Evolutionary conservation across 2,113 vertebrate genomes (phyloP).

Genomic region (Serilophus lunatus): DNA sequence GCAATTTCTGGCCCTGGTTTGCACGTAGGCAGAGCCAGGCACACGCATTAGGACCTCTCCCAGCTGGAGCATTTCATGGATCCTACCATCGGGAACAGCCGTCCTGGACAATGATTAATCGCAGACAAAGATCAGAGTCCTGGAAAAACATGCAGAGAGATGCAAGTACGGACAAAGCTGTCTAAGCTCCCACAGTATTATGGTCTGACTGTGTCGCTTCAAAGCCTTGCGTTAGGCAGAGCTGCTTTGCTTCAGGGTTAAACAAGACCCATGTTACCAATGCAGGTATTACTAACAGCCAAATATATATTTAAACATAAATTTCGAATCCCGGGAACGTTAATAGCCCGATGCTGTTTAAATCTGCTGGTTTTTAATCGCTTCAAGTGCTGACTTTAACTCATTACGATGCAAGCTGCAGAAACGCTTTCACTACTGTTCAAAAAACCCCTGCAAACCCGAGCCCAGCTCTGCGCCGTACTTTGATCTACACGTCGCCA

Average conservation of each 20-base stretch:
- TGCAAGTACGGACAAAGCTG: slow-evolving; percentile 48
- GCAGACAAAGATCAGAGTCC: slow-evolving; percentile 35
- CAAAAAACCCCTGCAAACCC: neutral
- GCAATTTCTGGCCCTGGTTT: slow-evolving; percentile 27
- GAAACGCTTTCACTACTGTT: neutral
- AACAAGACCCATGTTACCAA: neutral
- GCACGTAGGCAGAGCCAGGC: neutral
- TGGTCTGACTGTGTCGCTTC: slow-evolving; percentile 25
- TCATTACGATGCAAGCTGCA: slow-evolving; percentile 23
- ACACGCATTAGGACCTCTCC: slow-evolving; percentile 14
- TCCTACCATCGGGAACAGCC: slow-evolving; percentile 14
- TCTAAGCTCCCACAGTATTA: slow-evolving; percentile 53
- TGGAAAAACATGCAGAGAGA: slow-evolving; percentile 38
- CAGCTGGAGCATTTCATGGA: slow-evolving; percentile 26
- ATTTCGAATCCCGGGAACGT: neutral
- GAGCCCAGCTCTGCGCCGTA: neutral
- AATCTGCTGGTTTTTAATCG: neutral
- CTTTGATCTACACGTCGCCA: slow-evolving; percentile 29
- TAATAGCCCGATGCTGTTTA: neutral
- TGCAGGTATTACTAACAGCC: neutral
- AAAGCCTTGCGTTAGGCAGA: slow-evolving; percentile 1
- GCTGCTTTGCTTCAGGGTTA: slow-evolving; percentile 25
- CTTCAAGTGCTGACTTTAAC: slow-evolving; percentile 18
- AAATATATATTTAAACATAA: neutral
- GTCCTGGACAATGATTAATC: slow-evolving; percentile 41